Evolutionary conservation across 2,113 vertebrate species (phyloP).

Genomic region (Oceanites oceanicus): DNA sequence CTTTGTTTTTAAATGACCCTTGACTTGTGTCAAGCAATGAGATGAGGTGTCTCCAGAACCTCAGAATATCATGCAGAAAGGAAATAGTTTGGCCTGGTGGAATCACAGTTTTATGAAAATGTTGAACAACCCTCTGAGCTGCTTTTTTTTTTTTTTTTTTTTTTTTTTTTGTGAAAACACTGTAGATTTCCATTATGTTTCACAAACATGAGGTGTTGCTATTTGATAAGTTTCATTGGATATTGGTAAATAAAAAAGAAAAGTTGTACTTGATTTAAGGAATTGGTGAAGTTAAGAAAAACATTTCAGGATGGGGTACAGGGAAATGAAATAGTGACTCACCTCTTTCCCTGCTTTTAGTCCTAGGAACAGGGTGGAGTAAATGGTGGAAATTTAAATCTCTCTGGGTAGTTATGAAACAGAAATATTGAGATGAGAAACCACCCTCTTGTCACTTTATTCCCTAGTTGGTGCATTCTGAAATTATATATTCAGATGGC

Average conservation of each 20-base stretch:
- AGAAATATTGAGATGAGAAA: neutral
- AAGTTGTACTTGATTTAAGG: neutral
- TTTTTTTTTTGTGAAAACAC: neutral
- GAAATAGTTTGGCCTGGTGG: neutral
- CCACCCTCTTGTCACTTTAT: neutral
- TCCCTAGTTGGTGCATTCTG: neutral
- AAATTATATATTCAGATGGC: neutral
- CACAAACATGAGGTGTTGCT: neutral
- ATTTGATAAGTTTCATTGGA: neutral
- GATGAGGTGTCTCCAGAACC: neutral
- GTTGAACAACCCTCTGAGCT: neutral
- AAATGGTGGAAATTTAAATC: neutral
- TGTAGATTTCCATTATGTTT: neutral
- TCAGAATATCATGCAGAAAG: neutral
- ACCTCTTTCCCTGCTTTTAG: neutral
- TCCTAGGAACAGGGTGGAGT: neutral
- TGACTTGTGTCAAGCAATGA: neutral
- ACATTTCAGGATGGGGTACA: neutral
- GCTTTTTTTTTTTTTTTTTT: neutral
- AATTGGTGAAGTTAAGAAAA: neutral
- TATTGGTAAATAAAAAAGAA: neutral
- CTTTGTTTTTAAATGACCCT: neutral
- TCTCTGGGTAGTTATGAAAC: neutral
- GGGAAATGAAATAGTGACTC: no score
- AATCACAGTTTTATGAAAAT: neutral